Evolutionary conservation across 2,888 invertebrate species (phyloP).

Genomic region (Zygaena filipendulae): DNA sequence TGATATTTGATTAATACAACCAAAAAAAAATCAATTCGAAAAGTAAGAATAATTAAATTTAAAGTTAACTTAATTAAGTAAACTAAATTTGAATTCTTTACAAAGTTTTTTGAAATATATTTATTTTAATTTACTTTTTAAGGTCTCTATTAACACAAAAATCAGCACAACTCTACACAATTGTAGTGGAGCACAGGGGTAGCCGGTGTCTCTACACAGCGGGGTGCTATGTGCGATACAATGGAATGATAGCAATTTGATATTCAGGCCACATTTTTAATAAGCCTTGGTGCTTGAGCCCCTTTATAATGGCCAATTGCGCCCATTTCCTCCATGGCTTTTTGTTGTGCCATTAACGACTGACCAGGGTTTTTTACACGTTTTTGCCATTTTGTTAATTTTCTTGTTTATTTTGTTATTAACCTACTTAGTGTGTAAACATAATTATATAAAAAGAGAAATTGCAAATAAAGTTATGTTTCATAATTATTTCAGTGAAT

Average conservation of each 20-base stretch:
- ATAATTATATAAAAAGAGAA: slow-evolving; percentile 15
- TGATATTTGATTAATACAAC: no score
- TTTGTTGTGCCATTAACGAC: slow-evolving; percentile 45
- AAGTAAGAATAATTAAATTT: no score
- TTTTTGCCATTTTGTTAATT: background rate
- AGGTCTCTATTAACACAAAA: no score
- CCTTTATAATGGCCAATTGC: slow-evolving; percentile 38
- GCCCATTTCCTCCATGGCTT: slow-evolving; percentile 54
- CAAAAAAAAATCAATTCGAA: no score
- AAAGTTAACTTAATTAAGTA: no score
- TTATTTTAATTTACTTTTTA: no score
- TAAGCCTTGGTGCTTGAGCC: slow-evolving; percentile 41
- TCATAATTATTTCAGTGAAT: no score
- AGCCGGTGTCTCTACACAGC: background rate
- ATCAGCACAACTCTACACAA: no score
- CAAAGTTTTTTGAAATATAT: no score
- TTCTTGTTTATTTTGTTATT: slow-evolving; percentile 8
- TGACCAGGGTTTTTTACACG: slow-evolving; percentile 3
- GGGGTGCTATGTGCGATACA: slow-evolving; percentile 32
- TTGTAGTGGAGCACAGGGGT: background rate
- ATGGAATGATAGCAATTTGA: slow-evolving; percentile 66
- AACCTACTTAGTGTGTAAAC: slow-evolving; percentile 6
- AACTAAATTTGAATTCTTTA: no score
- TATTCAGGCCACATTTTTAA: slow-evolving; percentile 71
- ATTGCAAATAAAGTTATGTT: no score